phyloP scores from a whole-genome alignment of 2,113 vertebrate species.

The Pachypanchax playfairii region DNA sequence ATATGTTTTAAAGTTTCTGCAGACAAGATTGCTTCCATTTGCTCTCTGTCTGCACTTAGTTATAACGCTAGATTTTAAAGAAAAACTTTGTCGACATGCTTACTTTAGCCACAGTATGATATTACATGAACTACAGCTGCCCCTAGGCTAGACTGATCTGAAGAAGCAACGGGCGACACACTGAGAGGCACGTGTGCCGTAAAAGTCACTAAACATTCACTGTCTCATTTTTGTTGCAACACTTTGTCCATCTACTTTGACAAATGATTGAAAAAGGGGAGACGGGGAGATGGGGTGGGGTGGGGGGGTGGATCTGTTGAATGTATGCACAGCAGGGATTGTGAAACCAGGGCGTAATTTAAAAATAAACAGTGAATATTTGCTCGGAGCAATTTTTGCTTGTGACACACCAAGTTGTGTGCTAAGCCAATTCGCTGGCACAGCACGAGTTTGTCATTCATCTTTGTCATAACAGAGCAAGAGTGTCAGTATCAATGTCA shows the following conservation, averaged over 20 bases:
- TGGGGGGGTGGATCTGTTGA: neutral
- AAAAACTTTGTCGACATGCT: constrained; percentile 17
- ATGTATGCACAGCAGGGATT: constrained; percentile 14
- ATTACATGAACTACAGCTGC: neutral
- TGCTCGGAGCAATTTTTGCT: constrained; percentile 62
- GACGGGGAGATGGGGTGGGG: neutral
- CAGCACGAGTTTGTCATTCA: constrained; percentile 71
- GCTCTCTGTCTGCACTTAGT: constrained; percentile 20
- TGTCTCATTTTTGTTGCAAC: neutral
- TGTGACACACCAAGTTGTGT: constrained; percentile 68
- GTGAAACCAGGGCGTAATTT: constrained; percentile 45
- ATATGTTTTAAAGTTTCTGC: neutral
- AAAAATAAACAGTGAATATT: constrained; percentile 71
- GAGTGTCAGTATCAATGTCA: constrained; percentile 43
- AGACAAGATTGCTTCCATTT: constrained; percentile 22
- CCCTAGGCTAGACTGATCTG: neutral
- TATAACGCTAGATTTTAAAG: constrained; percentile 20
- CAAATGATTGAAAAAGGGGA: constrained; percentile 6
- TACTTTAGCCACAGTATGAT: neutral
- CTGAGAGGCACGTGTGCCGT: neutral
- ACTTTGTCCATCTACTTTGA: constrained; percentile 11
- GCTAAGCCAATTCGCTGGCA: constrained; percentile 62
- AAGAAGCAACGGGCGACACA: neutral
- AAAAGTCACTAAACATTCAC: neutral
- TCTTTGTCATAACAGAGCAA: constrained; percentile 54